These are phyloP conservation scores for Saccopteryx bilineata DNA, from an alignment of 2,113 vertebrate genomes.

Conservation along the genomic window DNA sequence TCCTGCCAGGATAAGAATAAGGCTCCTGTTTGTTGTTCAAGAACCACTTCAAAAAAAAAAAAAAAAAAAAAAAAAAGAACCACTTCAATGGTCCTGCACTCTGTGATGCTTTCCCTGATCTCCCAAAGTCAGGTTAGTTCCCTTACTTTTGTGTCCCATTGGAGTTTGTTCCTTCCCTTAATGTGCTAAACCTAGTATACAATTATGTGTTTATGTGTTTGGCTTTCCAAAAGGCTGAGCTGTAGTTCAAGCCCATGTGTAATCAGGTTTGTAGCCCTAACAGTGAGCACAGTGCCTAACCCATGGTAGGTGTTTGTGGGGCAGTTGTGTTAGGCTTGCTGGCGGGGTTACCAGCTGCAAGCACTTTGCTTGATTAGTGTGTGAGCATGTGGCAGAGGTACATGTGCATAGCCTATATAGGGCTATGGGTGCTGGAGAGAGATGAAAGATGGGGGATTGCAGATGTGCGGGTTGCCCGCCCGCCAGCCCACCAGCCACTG, in stretches of 20 bases:
- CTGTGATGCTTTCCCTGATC: neutral
- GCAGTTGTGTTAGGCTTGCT: no score
- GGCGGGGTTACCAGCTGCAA: no score
- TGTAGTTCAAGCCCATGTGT: neutral
- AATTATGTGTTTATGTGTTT: neutral
- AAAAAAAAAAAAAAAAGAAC: no score
- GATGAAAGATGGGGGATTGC: no score
- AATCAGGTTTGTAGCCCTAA: neutral
- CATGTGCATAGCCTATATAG: no score
- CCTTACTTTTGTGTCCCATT: neutral
- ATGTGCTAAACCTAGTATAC: neutral
- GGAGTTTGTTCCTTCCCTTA: neutral
- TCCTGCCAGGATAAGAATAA: neutral
- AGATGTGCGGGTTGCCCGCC: no score
- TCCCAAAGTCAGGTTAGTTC: neutral
- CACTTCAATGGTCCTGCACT: neutral
- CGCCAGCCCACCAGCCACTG: no score
- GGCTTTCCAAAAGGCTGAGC: neutral
- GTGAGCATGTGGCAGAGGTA: no score
- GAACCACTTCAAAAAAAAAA: neutral
- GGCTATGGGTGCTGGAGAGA: no score
- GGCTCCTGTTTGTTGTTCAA: neutral
- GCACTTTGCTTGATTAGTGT: no score
- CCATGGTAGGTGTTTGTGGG: neutral
- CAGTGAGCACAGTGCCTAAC: neutral